These are phyloP conservation scores for Harpagifer antarcticus DNA, from an alignment of 2,797 vertebrate genomes.

Conservation along the genomic window DNA sequence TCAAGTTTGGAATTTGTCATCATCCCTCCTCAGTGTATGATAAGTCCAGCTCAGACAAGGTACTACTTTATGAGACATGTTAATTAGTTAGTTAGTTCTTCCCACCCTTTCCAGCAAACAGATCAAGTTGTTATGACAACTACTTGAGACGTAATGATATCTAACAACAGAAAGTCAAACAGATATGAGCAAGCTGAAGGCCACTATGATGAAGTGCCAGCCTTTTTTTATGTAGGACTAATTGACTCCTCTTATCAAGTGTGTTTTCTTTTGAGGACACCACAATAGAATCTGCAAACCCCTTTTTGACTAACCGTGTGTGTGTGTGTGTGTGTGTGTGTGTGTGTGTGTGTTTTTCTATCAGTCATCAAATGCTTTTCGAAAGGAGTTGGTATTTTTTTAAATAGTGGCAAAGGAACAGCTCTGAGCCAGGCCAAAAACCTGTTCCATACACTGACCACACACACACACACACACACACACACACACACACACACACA, in stretches of 20 bases:
- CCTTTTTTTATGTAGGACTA: constrained; percentile 36
- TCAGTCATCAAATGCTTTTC: constrained; percentile 39
- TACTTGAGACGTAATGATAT: constrained; percentile 44
- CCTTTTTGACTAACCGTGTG: constrained; percentile 32
- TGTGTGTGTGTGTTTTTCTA: constrained; percentile 33
- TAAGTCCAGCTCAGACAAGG: constrained; percentile 2
- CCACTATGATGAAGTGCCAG: constrained; percentile 45
- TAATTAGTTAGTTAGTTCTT: constrained; percentile 20
- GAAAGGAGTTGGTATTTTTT: constrained; percentile 21
- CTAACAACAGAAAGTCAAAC: constrained; percentile 35
- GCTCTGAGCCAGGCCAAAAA: constrained; percentile 48
- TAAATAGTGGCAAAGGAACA: constrained; percentile 32
- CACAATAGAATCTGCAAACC: constrained; percentile 7
- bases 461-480: constrained; percentile 48
- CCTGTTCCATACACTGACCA: constrained; percentile 52
- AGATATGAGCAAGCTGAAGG: constrained; percentile 52
- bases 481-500: constrained; percentile 37
- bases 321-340: constrained; percentile 17
- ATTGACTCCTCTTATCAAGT: constrained; percentile 51
- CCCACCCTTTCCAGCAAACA: constrained; percentile 3
- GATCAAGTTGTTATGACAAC: constrained; percentile 48
- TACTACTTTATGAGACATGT: constrained; percentile 1
- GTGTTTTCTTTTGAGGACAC: constrained; percentile 38
- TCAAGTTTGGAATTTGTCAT: background rate
- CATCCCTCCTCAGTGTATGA: constrained; percentile 8